Evolutionary conservation across 2,113 vertebrate genomes (phyloP), one percentile per base, ranked within the genome.

Genomic region (Oncorhynchus gorbuscha): DNA sequence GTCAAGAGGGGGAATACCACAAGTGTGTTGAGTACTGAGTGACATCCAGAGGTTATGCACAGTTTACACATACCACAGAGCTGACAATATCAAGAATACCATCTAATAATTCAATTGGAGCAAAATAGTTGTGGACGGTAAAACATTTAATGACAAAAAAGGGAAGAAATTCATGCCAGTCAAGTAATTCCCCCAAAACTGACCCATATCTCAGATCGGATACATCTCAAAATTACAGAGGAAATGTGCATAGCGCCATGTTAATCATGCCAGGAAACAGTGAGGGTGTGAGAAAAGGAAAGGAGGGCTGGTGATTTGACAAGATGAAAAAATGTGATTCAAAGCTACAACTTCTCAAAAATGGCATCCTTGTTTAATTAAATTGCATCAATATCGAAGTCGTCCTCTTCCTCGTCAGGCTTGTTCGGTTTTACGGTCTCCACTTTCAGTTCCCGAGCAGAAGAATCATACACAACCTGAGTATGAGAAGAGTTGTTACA

Each of bases 301-400:
- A 12, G 16, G 68, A 85, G 82, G 73, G 83, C 69, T 69, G 87
- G 86, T 76, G 58, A 32, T 79, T 82, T 69, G 78, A 65, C 16
- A 22, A 55, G 71, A 39, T 39, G 35, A 39, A 8, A 9, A 3
- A 51, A 51, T 51, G 49, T 51, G 49, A 22, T 48, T 65, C 76
- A 83, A 83, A 89, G 84, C 87, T 79, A 87, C 83, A 85, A 77
- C 77, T 16, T 78, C 61, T 39, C 86, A 86, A 7, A n/a, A 62
- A 59, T 45, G 66, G 67, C 69, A 76, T 73, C 51, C 65, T 26
- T 64, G 62, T 93, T 85, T 94, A 99, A 94, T 85, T 94, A 99
- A 94, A 99, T 99, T 81, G 97, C 97, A 91, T 99, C 98, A 12
- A 98, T 99, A 88, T 99, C 98, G n/a, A 99, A 97, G 90, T 99